Evolutionary conservation across 2,888 invertebrate genomes (phyloP), one percentile per base, ranked within the genome.

Genomic region (Nomada fucata): DNA sequence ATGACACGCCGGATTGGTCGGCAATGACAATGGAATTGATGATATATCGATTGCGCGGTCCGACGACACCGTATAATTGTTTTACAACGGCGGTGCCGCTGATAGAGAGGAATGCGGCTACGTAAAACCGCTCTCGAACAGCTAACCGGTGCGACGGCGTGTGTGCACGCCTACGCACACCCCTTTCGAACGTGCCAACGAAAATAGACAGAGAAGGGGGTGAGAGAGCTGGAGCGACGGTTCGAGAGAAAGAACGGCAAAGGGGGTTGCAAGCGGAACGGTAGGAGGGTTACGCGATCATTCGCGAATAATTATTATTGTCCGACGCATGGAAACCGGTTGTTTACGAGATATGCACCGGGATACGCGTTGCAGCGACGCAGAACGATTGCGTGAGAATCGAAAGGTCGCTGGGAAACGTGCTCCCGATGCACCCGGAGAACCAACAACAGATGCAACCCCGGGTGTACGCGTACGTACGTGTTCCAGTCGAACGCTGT

Each of bases 1-100:
- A 92, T 92, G 93, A 93, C 93, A 93, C 92, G 93, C 90, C 86
- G 91, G 91, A 92, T 91, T 92, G 91, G 90, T 90, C 91, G 87
- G 91, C 92, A 92, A 91, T 92, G 93, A 93, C 93, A 93, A 93
- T 93, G 92, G 91, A 93, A 93, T 93, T 91, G 92, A 92, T 93
- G 93, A 93, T 93, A 92, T 93, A 93, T 93, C 91, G 92, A 93
- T 92, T 90, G 90, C 87, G 78, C 80, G 86, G 85, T 86, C 85
- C 87, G 88, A 88, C 92, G 90, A 92, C 91, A 91, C 89, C 92
- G 92, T 93, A 93, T 93, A 93, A 93, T 93, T 93, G 93, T 93
- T 93, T 92, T 91, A 93, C 93, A 93, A 91, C 92, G 90, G 87
- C 86, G 86, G 69, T 76, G 79, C 84, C 42, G 80, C 64, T 82